Evolutionary conservation across 2,113 vertebrate genomes (phyloP), one percentile per base, ranked within the genome.

Genomic region (Entelurus aequoreus): DNA sequence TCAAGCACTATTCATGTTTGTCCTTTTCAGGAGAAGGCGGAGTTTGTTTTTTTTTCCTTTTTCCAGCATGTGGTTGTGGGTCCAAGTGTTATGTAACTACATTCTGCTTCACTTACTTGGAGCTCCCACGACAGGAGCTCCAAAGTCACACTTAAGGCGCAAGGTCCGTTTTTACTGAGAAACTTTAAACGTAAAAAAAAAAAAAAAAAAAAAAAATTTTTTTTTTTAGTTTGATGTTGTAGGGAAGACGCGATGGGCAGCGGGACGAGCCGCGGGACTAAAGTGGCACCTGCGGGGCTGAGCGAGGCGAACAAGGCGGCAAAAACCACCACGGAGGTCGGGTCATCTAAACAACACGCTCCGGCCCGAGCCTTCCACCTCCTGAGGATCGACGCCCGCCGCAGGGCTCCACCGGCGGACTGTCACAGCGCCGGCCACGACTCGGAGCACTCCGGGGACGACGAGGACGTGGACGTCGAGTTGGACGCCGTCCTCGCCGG

Each of bases 251-350:
- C 62, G 53, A 91, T 91, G 90, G 90, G 90, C 48, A 87, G 75
- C 63, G 81, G 83, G 0, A 77, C 80, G 12, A 90, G 90, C 77
- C 74, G 86, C 59, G 77, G 83, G 21, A 91, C 88, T 62, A 91
- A 66, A 71, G 84, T 90, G 8, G 82, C 90, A 79, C 87, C 90
- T 71, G 85, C 57, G 65, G 69, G 78, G 11, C 64, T 72, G 16
- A 69, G 56, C 28, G 86, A 86, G 46, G 65, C 72, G 47, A 77
- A 52, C 7, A 38, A n/a, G n/a, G 63, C 46, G 15, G 48, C 60
- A 42, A 70, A 66, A 67, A 48, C 57, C 1, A 51, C 65, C 1
- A 21, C 51, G 1, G 44, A 48, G 0, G 56, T 54, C 40, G 16
- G 65, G 9, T 58, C 75, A 13, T 44, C 66, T 53, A 69, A 72